Evolutionary conservation across 2,113 vertebrate species (phyloP).

Genomic region (Chaetodon trifascialis): DNA sequence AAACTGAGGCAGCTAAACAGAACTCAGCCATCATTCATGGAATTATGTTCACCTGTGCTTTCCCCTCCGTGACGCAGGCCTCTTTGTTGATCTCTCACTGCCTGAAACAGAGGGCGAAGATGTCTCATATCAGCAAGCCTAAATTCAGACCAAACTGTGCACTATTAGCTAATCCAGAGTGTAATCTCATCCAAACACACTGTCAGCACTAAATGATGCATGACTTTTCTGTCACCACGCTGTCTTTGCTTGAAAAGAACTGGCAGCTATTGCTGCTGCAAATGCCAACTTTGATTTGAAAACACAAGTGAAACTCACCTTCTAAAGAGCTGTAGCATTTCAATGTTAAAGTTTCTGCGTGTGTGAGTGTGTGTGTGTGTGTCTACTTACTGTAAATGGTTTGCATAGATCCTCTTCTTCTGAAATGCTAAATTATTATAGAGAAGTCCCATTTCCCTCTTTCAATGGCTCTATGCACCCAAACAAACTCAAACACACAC

Average conservation of each 20-base stretch:
- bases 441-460: constrained; percentile 69
- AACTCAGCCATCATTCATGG: no score
- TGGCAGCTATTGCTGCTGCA: accelerated
- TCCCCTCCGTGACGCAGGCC: neutral
- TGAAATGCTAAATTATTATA: constrained; percentile 53
- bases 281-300: neutral
- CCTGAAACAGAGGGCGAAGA: neutral
- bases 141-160: neutral
- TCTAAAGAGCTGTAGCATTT: neutral
- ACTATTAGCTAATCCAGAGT: neutral
- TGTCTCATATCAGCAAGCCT: neutral
- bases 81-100: neutral
- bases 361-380: neutral
- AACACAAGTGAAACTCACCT: constrained; percentile 27
- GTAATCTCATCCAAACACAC: neutral
- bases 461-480: constrained; percentile 16
- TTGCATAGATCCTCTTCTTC: constrained; percentile 64
- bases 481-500: neutral
- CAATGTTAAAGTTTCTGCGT: constrained; percentile 5
- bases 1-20: neutral
- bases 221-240: constrained; percentile 4
- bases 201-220: neutral
- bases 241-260: neutral
- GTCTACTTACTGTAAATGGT: constrained; percentile 65
- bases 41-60: no score